phyloP scores from a whole-genome alignment of 2,113 vertebrate species.

The Alethe diademata region DNA sequence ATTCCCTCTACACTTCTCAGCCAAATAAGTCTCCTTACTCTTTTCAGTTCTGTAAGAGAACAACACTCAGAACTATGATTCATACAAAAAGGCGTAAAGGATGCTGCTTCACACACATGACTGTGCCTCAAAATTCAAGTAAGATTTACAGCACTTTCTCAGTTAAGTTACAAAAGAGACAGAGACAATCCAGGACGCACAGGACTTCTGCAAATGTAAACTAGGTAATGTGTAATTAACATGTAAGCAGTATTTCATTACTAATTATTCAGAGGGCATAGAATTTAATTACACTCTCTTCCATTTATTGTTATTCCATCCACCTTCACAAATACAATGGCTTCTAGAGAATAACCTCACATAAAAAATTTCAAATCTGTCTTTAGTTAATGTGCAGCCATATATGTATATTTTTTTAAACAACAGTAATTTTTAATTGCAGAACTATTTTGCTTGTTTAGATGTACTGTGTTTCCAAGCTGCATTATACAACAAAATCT shows the following conservation, averaged over 20 bases:
- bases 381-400: neutral
- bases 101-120: neutral
- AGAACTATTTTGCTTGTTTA: slow-evolving; percentile 28
- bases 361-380: neutral
- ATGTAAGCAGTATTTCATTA: neutral
- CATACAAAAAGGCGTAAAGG: neutral
- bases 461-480: neutral
- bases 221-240: neutral
- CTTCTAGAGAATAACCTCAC: neutral
- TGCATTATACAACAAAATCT: slow-evolving; percentile 7
- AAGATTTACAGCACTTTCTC: neutral
- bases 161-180: neutral
- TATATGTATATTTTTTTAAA: neutral
- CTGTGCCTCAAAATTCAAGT: neutral
- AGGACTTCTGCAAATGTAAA: neutral
- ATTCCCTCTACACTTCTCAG: neutral
- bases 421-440: slow-evolving; percentile 28
- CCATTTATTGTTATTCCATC: neutral
- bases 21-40: neutral
- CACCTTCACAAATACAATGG: neutral
- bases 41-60: neutral
- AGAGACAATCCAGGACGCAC: neutral
- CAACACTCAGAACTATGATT: neutral
- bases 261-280: neutral
- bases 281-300: neutral